Evolutionary conservation across 2,888 invertebrate species (phyloP), one percentile per base, ranked within the genome.

Genomic region (Spisula subtruncata): DNA sequence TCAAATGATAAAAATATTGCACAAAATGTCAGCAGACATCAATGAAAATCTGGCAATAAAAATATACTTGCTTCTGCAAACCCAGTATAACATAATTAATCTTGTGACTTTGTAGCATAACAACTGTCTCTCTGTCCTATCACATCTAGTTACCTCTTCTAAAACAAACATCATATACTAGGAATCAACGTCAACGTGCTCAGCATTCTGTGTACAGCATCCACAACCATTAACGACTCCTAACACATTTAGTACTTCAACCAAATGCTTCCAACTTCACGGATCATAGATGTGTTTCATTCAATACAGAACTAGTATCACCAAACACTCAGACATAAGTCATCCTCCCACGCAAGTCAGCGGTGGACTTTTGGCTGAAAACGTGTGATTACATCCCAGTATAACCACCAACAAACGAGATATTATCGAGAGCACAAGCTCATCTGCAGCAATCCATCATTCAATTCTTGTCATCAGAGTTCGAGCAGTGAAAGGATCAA

Each of bases 11-110:
- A 51, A 41, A 51, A 51, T 51, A 51, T 51, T 51, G 51, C 51
- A 51, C 51, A 51, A 51, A 8, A 51, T 51, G 51, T 51, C 51
- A 16, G 51, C 51, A 51, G 51, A 51, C 60, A 25, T 0, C n/a
- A 66, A 66, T 66, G 25, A 66, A 66, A 66, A 66, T 66, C 60
- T 66, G 25, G 60, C 60, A 66, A 66, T 66, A 66, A 10, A 25
- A 66, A n/a, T 66, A 25, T 66, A 66, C n/a, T 66, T 25, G 60
- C 6, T 66, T 66, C 5, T n/a, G 60, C 60, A 66, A n/a, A 66
- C 60, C 60, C 20, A 66, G n/a, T 5, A 25, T 12, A 25, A 66
- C 60, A 66, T 5, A 41, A 41, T 8, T 41, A 5, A 66, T 66
- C 25, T n/a, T 25, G 60, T 66, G 60, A 66, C 25, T n/a, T 32